phyloP scores from a whole-genome alignment of 2,113 vertebrate species.

The Baryphthengus martii region DNA sequence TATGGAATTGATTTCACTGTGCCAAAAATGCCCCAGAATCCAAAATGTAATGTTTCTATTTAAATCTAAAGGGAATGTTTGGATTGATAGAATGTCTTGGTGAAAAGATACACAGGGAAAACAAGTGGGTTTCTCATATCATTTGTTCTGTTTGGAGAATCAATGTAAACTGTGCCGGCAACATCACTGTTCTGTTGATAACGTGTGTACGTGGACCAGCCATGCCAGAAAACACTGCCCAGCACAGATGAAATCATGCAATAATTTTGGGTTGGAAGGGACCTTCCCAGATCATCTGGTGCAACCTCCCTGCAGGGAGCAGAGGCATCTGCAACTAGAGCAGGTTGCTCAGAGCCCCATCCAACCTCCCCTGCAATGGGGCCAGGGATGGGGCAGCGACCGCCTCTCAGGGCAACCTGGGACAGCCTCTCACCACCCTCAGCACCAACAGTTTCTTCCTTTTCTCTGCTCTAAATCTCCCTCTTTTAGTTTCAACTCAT shows the following conservation, averaged over 20 bases:
- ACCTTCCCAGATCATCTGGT: not conserved
- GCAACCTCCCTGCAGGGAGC: not conserved
- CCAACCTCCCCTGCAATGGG: not conserved
- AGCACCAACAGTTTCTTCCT: too few species aligned
- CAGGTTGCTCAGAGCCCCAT: not conserved
- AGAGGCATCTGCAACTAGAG: not conserved
- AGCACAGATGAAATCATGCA: not conserved
- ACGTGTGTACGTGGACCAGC: not conserved
- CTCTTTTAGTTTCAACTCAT: not conserved
- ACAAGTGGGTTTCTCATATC: not conserved
- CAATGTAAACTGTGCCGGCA: not conserved
- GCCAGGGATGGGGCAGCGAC: too few species aligned
- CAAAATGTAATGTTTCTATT: not conserved
- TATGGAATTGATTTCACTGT: not conserved
- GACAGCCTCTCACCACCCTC: too few species aligned
- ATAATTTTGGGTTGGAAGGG: not conserved
- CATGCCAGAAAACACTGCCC: not conserved
- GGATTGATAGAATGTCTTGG: not conserved
- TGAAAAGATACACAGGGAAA: not conserved
- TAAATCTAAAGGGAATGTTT: not conserved
- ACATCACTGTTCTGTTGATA: not conserved
- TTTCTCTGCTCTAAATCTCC: not conserved
- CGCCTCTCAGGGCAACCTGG: too few species aligned
- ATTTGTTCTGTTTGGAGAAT: not conserved
- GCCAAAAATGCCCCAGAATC: not conserved